Evolutionary conservation across 2,797 vertebrate genomes (phyloP), one percentile per base, ranked within the genome.

Genomic region (Neosalanx taihuensis): DNA sequence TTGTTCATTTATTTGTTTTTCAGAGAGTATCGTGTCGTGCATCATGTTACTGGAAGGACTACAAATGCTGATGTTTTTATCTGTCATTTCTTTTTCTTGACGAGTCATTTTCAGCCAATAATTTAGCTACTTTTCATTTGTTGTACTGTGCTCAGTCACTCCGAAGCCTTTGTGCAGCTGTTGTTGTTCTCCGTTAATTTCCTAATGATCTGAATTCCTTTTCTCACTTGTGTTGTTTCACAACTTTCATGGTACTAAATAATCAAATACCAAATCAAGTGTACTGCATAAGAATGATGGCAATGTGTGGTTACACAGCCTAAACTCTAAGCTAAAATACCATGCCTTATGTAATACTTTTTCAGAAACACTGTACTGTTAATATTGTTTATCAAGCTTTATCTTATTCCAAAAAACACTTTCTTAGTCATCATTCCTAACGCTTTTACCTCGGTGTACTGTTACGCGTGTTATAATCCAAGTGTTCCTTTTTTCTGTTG

Each of bases 1-100:
- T 61, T n/a, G 67, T 80, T 81, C 59, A 53, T 33, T 76, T 83
- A 23, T 65, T 49, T 33, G 77, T 81, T 83, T 77, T 82, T 86
- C 83, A 69, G 74, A 72, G 33, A 57, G 70, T 29, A 5, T 64
- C 18, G 5, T 35, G n/a, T n/a, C 13, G 64, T 69, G 49, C 10
- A 71, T 31, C 59, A 29, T 59, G 46, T 17, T 5, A 72, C 7
- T 70, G 1, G 57, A 53, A 61, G n/a, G 5, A 49, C 15, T 70
- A 72, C 76, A 75, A 30, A 53, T 64, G 35, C 31, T 64, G 7
- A 7, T 53, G 23, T 67, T 7, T 30, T 62, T 67, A 62, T 68
- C 68, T 74, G 63, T 73, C 5, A 13, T 23, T 12, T 58, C 31
- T 23, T 2, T 2, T 26, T 23, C 2, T 35, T 15, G 33, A 2